These are phyloP conservation scores for Acromyrmex echinatior DNA, from an alignment of 1,140 invertebrate species.

Conservation along the genomic window DNA sequence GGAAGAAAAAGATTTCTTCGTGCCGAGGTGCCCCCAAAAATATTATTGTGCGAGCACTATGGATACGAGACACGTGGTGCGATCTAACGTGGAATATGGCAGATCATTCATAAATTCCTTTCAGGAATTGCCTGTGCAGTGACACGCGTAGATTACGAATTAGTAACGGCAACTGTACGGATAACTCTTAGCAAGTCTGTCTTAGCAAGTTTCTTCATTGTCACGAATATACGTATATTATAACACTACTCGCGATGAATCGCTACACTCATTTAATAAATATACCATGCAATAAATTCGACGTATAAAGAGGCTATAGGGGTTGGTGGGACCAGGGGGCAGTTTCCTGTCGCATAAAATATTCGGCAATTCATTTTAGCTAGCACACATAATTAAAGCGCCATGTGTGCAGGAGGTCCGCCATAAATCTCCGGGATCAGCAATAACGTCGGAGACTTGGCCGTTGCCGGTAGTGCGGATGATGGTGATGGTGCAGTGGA, in stretches of 20 bases:
- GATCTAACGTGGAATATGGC: slow-evolving; percentile 22
- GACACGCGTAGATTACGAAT: not conserved
- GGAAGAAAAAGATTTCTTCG: slow-evolving; percentile 60
- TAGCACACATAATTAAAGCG: slow-evolving; percentile 85
- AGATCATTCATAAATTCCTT: slow-evolving; percentile 29
- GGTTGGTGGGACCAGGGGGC: slow-evolving; percentile 39
- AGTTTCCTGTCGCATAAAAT: slow-evolving; percentile 81
- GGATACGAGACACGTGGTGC: slow-evolving; percentile 39
- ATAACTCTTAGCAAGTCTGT: not conserved
- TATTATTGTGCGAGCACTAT: slow-evolving; percentile 66
- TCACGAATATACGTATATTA: not conserved
- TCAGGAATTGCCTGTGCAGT: not conserved
- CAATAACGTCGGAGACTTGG: slow-evolving; percentile 85
- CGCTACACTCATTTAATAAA: slow-evolving; percentile 65
- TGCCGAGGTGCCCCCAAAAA: slow-evolving; percentile 50
- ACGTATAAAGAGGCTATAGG: slow-evolving; percentile 25
- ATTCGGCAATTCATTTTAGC: slow-evolving; percentile 84
- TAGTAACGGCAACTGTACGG: not conserved
- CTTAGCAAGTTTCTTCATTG: not conserved
- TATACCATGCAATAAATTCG: slow-evolving; percentile 72
- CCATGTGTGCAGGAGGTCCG: slow-evolving; percentile 84
- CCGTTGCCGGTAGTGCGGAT: slow-evolving; percentile 74
- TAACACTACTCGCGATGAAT: not conserved
- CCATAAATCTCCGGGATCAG: slow-evolving; percentile 86
- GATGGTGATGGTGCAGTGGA: slow-evolving; percentile 73